Percentiles rank a stretch among this genome's conserved stretches.
phyloP scores from a whole-genome alignment of 2,113 vertebrate genomes.

The Xenopus laevis region DNA sequence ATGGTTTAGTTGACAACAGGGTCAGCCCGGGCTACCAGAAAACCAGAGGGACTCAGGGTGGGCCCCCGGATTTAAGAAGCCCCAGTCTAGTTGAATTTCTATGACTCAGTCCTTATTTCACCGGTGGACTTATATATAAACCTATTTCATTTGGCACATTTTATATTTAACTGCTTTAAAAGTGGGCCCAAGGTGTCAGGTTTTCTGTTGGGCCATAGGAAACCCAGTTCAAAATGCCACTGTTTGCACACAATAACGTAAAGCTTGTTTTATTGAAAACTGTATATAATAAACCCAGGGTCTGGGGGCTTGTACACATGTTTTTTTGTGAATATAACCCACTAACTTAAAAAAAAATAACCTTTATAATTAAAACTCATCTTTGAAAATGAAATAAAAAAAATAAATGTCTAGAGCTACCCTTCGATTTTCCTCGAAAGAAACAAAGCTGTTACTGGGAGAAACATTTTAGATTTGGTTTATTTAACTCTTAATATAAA shows the following conservation, averaged over 20 bases:
- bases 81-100: no score
- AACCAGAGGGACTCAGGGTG: no score
- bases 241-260: no score
- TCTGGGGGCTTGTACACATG: conserved; percentile 1
- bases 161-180: no score
- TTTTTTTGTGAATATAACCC: conserved; percentile 7
- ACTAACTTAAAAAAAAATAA: conserved; percentile 19
- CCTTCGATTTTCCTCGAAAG: neutral
- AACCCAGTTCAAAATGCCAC: neutral
- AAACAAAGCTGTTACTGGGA: no score
- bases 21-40: neutral
- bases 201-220: neutral
- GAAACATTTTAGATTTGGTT: no score
- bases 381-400: neutral
- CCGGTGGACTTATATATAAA: no score
- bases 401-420: neutral
- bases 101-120: no score
- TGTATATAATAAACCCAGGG: conserved; percentile 21
- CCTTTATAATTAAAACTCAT: neutral
- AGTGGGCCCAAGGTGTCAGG: no score
- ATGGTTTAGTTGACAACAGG: neutral
- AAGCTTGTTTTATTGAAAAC: neutral
- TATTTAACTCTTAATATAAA: no score
- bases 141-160: no score
- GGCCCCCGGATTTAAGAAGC: no score